phyloP scores from a whole-genome alignment of 2,888 invertebrate genomes.

The Neelides folsomi region DNA sequence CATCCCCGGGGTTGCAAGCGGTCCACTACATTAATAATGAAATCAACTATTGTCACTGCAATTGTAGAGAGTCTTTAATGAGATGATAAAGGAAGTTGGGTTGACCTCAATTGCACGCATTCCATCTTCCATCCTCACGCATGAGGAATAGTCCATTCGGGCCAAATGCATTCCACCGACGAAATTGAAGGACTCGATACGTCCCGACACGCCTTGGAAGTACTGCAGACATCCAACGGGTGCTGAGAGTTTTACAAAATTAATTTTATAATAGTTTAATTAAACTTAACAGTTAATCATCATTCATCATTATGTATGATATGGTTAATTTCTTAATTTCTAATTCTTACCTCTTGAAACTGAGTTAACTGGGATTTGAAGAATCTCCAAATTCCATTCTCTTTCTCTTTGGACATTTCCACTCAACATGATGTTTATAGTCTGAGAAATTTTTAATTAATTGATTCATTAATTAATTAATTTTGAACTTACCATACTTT shows the following conservation, averaged over 20 bases:
- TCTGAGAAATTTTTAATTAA: too few species aligned
- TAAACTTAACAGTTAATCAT: neutral
- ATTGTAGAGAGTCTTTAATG: neutral
- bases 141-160: conserved; percentile 77
- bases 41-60: neutral
- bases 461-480: too few species aligned
- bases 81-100: neutral
- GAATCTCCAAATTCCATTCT: conserved; percentile 64
- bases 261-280: neutral
- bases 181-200: conserved; percentile 63
- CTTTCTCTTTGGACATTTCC: conserved; percentile 64
- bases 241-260: conserved; percentile 40
- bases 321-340: neutral
- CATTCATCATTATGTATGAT: neutral
- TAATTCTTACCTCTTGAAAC: conserved; percentile 48
- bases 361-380: conserved; percentile 67
- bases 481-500: too few species aligned
- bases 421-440: conserved; percentile 65
- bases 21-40: conserved; percentile 18
- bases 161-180: conserved; percentile 59
- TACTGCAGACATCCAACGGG: conserved; percentile 65
- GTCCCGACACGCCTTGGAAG: conserved; percentile 64
- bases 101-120: conserved; percentile 46
- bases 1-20: conserved; percentile 17
- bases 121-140: conserved; percentile 64